Percentiles rank a stretch among this genome's conserved stretches.
These are phyloP conservation scores for Eumacrocentrus americanus DNA, from an alignment of 2,888 invertebrate species.

Conservation along the genomic window DNA sequence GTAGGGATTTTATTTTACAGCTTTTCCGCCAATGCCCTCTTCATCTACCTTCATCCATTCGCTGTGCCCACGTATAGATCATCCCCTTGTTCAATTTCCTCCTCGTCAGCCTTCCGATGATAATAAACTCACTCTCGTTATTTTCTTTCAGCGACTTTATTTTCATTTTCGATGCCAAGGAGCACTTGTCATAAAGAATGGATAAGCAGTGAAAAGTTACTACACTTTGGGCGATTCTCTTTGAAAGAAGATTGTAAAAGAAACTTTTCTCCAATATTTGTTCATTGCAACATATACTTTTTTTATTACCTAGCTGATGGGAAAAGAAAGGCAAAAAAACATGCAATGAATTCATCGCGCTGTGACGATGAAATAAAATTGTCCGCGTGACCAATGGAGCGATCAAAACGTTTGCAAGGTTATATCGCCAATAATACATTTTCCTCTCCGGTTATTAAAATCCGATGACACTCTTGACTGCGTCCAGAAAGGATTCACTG, in stretches of 20 bases:
- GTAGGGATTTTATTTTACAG: slow-evolving; percentile 38
- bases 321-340: neutral
- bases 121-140: slow-evolving; percentile 1
- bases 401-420: neutral
- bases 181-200: neutral
- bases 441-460: slow-evolving; percentile 33
- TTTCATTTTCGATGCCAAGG: neutral
- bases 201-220: neutral
- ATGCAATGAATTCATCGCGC: neutral
- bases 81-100: slow-evolving; percentile 17
- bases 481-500: slow-evolving; percentile 26
- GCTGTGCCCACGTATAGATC: slow-evolving; percentile 12
- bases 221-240: neutral
- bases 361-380: neutral
- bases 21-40: slow-evolving; percentile 24
- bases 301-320: neutral
- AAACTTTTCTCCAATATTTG: neutral
- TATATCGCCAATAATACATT: slow-evolving; percentile 9
- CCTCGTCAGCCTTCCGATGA: slow-evolving; percentile 17
- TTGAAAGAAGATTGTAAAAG: neutral
- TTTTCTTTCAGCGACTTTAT: neutral
- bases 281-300: neutral
- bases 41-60: neutral
- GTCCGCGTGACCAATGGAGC: neutral
- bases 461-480: slow-evolving; percentile 32